Evolutionary conservation across 2,888 invertebrate species (phyloP).

Genomic region (Scelioninae gen. 1): DNA sequence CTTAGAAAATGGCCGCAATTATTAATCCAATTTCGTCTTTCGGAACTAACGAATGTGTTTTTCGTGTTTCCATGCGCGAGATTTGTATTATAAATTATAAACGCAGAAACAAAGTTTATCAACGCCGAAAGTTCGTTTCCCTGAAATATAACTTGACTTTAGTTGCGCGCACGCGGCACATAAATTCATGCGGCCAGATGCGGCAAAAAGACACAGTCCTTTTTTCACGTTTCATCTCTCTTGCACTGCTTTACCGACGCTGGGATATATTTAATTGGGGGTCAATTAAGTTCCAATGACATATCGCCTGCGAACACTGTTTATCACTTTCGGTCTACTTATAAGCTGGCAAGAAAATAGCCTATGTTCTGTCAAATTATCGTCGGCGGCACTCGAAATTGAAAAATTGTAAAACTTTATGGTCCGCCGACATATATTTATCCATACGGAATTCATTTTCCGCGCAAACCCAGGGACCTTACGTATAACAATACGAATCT

Average conservation of each 20-base stretch:
- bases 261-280: neutral
- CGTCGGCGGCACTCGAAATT: slow-evolving; percentile 4
- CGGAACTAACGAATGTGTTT: slow-evolving; percentile 54
- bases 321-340: too few species aligned
- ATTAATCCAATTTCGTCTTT: slow-evolving; percentile 48
- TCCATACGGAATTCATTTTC: slow-evolving; percentile 39
- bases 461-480: too few species aligned
- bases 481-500: slow-evolving; percentile 28
- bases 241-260: neutral
- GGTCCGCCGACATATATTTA: slow-evolving; percentile 39
- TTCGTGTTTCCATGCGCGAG: slow-evolving; percentile 46
- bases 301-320: too few species aligned
- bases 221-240: too few species aligned
- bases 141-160: slow-evolving; percentile 40
- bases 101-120: slow-evolving; percentile 57
- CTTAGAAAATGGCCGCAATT: slow-evolving; percentile 50
- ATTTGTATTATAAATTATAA: slow-evolving; percentile 56
- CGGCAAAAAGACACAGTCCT: slow-evolving; percentile 12
- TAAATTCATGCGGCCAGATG: slow-evolving; percentile 42
- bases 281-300: slow-evolving; percentile 1
- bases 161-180: slow-evolving; percentile 18
- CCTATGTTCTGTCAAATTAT: slow-evolving; percentile 11
- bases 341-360: too few species aligned
- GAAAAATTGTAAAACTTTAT: slow-evolving; percentile 38
- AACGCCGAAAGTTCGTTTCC: slow-evolving; percentile 30